Base-by-base conservation (phyloP, 1,140 invertebrate genomes). In the Achroia grisella region DNA sequence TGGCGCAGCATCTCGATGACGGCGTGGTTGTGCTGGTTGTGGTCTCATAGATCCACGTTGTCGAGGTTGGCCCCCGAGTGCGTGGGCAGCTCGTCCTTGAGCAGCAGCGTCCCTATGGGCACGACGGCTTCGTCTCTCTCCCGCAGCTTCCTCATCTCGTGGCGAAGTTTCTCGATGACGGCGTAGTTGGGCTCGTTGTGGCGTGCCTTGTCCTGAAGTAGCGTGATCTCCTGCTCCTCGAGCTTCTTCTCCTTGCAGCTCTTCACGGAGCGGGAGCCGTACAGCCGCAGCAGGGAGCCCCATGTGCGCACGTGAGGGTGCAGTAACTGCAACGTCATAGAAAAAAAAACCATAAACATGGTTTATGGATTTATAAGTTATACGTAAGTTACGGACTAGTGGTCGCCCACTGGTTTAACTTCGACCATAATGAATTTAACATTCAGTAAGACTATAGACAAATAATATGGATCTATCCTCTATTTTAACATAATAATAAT, bases 231-330 rank as follows among this genome's bases (percentile, higher is more conserved):
- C 81, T 98, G 94, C 74, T 98, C 96, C 62, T 97, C 93, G 62
- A 94, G 90, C 87, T 98, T 98, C 78, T 97, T 97, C 67, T 98
- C 96, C 75, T 96, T 96, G 54, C 97, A 93, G 47, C 92, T 95
- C 75, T 97, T 97, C 4, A 97, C 93, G 4, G 96, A 97, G 15
- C 93, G 90, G 57, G 95, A 97, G 32, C 97, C 97, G 81, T 99
- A 99, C 12, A 99, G 88, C 8, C 96, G 89, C 5, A 99, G 78
- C 15, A 99, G 87, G 0, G 96, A 97, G 30, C 97, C 97, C 96
- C 97, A 98, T n/a, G 93, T 96, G 8, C 90, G 91, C 30, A 98
- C 94, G 71, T 98, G 95, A 1, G 97, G 96, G 88, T 98, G 97
- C 15, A 98, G 81, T 27, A 90, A 89, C 90, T 93, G 17, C 6